A percentile compares a stretch with the other conserved stretches of the same genome.
These are phyloP conservation scores for Paraescarpia echinospica DNA, from an alignment of 1,140 invertebrate genomes.

Conservation along the genomic window DNA sequence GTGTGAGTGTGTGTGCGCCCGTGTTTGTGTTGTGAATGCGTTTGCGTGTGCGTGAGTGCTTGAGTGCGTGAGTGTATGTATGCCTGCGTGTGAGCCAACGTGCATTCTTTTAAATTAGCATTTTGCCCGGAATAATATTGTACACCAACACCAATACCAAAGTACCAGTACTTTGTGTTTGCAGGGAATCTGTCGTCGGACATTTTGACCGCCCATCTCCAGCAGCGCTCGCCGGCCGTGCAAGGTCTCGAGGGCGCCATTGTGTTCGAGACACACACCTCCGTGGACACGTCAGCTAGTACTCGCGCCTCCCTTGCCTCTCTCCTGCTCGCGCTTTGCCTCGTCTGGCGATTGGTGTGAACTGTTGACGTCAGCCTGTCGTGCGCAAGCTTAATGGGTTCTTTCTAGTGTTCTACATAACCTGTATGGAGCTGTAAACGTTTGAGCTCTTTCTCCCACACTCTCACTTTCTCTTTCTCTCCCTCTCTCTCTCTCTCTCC, in stretches of 20 bases:
- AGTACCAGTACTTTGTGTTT: not conserved
- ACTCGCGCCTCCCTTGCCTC: not conserved
- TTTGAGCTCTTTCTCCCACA: too few relatives aligned
- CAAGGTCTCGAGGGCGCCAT: not conserved
- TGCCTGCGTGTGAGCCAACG: too few relatives aligned
- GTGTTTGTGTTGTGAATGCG: not conserved
- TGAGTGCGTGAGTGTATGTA: too few relatives aligned
- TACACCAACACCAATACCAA: not conserved
- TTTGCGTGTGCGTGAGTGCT: not conserved
- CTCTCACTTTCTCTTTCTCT: too few relatives aligned
- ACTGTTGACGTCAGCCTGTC: not conserved
- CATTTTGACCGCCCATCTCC: not conserved
- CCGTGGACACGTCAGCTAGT: not conserved
- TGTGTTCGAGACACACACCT: not conserved
- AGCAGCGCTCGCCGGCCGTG: not conserved
- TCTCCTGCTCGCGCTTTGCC: not conserved
- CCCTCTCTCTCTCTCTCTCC: too few relatives aligned
- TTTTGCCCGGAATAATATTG: not conserved
- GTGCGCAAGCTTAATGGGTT: too few relatives aligned
- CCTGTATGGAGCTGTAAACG: too few relatives aligned
- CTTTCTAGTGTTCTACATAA: too few relatives aligned
- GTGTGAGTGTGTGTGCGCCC: not conserved
- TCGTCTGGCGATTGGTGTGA: not conserved
- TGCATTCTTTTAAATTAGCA: too few relatives aligned
- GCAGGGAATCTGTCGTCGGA: not conserved